These are phyloP conservation scores for Campoplex capitator DNA, from an alignment of 2,888 invertebrate genomes.

Conservation along the genomic window DNA sequence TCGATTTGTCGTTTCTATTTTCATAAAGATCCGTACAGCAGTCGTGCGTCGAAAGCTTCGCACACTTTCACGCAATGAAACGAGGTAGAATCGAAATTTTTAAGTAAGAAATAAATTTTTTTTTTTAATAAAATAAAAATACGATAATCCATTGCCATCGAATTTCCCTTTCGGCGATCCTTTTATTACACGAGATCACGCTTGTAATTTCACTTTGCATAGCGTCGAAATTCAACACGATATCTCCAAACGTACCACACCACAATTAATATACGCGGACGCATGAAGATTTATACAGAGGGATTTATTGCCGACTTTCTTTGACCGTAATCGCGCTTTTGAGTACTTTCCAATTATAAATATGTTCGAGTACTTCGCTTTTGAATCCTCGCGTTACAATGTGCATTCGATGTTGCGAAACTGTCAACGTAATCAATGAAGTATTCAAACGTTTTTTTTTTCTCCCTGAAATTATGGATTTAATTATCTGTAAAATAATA, in stretches of 20 bases:
- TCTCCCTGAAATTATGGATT: too few species aligned
- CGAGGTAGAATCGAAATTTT: conserved; percentile 13
- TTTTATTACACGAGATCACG: conserved; percentile 6
- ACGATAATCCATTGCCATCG: conserved; percentile 29
- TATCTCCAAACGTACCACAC: background rate
- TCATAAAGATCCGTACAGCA: conserved; percentile 2
- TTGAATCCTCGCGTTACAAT: background rate
- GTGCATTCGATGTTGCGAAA: background rate
- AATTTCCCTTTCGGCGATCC: conserved; percentile 50
- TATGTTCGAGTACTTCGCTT: background rate
- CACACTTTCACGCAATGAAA: conserved; percentile 54
- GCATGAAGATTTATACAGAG: conserved; percentile 2
- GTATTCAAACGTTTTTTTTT: background rate
- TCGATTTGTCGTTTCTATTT: conserved; percentile 31
- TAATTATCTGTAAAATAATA: background rate
- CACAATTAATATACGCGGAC: background rate
- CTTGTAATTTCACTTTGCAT: conserved; percentile 38
- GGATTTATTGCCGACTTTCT: conserved; percentile 15
- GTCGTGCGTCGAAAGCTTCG: conserved; percentile 9
- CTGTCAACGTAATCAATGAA: too few species aligned
- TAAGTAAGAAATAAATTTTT: background rate
- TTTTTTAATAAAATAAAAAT: conserved; percentile 7
- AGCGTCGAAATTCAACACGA: conserved; percentile 32
- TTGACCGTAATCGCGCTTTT: background rate
- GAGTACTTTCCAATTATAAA: conserved; percentile 20